phyloP scores from a whole-genome alignment of 2,888 invertebrate species.

The Philonicus albiceps region DNA sequence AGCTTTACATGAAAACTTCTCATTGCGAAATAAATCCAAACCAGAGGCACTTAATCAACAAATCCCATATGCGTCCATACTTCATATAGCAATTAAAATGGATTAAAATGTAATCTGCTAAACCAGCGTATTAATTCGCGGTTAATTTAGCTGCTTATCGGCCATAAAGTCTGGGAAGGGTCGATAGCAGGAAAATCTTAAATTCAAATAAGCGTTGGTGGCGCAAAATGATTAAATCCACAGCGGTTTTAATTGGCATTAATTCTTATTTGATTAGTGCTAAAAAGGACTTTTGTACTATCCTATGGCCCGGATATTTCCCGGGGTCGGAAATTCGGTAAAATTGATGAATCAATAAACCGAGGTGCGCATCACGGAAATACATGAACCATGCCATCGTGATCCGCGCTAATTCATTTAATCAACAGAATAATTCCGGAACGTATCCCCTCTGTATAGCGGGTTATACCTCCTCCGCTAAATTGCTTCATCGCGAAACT shows the following conservation, averaged over 20 bases:
- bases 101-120: background rate
- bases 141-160: background rate
- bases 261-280: background rate
- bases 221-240: background rate
- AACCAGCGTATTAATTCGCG: background rate
- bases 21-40: background rate
- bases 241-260: background rate
- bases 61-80: background rate
- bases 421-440: background rate
- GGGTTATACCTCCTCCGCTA: background rate
- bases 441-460: background rate
- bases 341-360: background rate
- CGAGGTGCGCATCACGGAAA: background rate
- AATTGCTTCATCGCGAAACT: background rate
- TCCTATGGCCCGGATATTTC: background rate
- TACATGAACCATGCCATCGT: background rate
- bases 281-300: background rate
- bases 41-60: background rate
- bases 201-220: background rate
- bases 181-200: background rate
- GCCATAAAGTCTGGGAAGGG: background rate
- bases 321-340: background rate
- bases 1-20: too few species aligned
- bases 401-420: constrained; percentile 7
- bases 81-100: background rate